These are phyloP conservation scores for Strigamia crassipes DNA, from an alignment of 2,888 invertebrate species.

Conservation along the genomic window DNA sequence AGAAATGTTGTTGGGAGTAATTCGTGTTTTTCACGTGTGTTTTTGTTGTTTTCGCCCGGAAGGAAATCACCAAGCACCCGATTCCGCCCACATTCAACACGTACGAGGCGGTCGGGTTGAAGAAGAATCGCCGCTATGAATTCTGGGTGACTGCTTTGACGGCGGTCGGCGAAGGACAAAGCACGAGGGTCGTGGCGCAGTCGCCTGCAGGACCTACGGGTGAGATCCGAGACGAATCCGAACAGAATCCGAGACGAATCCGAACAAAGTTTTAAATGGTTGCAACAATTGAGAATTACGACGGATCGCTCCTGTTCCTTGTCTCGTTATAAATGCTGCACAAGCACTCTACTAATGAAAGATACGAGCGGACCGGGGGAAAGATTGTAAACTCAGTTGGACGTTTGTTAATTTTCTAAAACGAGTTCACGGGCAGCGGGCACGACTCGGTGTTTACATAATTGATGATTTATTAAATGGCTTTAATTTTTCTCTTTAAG, in stretches of 20 bases:
- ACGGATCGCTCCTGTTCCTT: neutral
- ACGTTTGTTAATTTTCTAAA: constrained; percentile 15
- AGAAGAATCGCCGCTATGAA: constrained; percentile 53
- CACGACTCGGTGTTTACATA: constrained; percentile 17
- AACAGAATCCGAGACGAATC: too few species aligned
- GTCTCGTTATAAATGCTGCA: constrained; percentile 25
- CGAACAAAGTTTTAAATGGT: too few species aligned
- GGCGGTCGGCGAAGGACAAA: constrained; percentile 60
- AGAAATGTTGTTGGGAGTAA: neutral
- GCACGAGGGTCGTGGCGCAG: constrained; percentile 68
- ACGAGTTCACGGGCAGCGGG: neutral
- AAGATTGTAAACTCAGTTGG: neutral
- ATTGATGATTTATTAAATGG: neutral
- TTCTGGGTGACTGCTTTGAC: constrained; percentile 59
- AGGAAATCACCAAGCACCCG: constrained; percentile 50
- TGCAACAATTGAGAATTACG: neutral
- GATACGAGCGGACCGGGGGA: constrained; percentile 12
- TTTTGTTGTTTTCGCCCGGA: constrained; percentile 39
- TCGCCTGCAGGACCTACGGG: constrained; percentile 56
- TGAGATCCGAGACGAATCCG: neutral
- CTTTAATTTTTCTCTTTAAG: constrained; percentile 62
- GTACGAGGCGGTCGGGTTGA: constrained; percentile 51
- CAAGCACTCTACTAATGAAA: constrained; percentile 31
- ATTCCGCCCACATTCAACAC: constrained; percentile 53
- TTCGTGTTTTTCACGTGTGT: constrained; percentile 47